These are phyloP conservation scores for Hydra vulgaris DNA, from an alignment of 30 jellyfish, hydroid and myxozoan genomes.

Conservation along the genomic window DNA sequence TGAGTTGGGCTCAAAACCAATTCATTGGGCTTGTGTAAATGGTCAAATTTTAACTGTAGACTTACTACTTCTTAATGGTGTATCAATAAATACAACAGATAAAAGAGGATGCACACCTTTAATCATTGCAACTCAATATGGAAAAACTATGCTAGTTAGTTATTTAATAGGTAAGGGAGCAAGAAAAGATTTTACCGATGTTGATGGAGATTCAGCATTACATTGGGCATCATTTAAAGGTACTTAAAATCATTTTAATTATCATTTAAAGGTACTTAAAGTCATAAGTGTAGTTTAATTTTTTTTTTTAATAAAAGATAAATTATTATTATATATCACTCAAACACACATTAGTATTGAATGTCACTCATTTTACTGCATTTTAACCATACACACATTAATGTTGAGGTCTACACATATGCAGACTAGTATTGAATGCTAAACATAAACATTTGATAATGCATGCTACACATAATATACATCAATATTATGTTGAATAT, in stretches of 20 bases:
- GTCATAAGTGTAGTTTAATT: too few relatives aligned
- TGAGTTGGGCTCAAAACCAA: constrained; percentile 88
- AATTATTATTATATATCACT: too few relatives aligned
- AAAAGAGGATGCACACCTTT: constrained; percentile 77
- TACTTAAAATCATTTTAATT: too few relatives aligned
- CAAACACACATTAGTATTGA: too few relatives aligned
- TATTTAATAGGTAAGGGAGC: constrained; percentile 93
- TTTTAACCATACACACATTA: too few relatives aligned
- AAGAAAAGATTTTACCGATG: constrained; percentile 69
- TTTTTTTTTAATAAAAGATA: too few relatives aligned
- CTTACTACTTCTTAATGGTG: constrained; percentile 73
- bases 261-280: neutral
- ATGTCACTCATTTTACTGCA: too few relatives aligned
- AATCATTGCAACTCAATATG: constrained; percentile 88
- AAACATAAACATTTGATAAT: too few relatives aligned
- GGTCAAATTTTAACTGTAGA: constrained; percentile 94
- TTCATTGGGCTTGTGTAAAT: constrained; percentile 95
- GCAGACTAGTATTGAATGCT: too few relatives aligned
- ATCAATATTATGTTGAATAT: too few relatives aligned
- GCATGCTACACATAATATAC: too few relatives aligned
- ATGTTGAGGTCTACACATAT: too few relatives aligned
- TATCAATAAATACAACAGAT: constrained; percentile 72
- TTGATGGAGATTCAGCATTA: constrained; percentile 86
- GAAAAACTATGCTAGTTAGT: constrained; percentile 73
- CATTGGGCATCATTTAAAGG: constrained; percentile 99